Base-by-base conservation (phyloP, 1,140 invertebrate species). In the Anoplolepis gracilipes region DNA sequence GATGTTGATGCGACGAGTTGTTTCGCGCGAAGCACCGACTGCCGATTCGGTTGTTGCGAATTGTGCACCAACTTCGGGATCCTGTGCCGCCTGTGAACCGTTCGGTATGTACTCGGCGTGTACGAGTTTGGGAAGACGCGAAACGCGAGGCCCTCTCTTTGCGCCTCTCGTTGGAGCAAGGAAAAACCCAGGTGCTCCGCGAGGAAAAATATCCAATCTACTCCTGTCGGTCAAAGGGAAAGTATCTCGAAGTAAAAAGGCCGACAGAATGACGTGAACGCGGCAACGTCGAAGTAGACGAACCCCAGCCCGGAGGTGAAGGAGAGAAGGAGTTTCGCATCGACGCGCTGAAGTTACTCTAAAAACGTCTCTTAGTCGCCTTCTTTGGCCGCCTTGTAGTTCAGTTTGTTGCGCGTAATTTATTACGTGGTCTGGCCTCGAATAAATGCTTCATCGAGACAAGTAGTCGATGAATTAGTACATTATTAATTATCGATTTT, bases 1-100 rank as follows among this genome's bases (percentile, higher is more conserved):
- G 87, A 93, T 93, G 92, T 93, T 92, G 92, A 92, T 93, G 90
- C 90, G 85, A 88, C 82, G 89, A 85, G 62, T 88, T 88, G 88
- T 90, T 90, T 89, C 87, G 70, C 69, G 36, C 65, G 19, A 33
- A 30, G 30, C 11, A 5, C 55, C 69, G 25, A 11, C 72, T 70
- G 33, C 76, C 55, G 22, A 28, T 67, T 46, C 64, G 57, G 22
- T 55, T 62, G 39, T 25, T 33, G 53, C 67, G 11, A 81, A 53
- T 49, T 62, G 49, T 46, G 19, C 39, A 28, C 16, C 70, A 22
- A 25, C 57, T 25, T 77, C 84, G 62, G 11, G 55, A 33, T 33
- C 39, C n/a, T n/a, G 64, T 55, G 76, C 49, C 25, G 8, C 11
- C 49, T 7, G 61, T 30, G 33, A 39, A 39, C 25, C 62, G 8